Percentiles rank a stretch among this genome's conserved stretches.
Conservation (phyloP, 2,113 vertebrate species). For the Oreamnos americanus region DNA sequence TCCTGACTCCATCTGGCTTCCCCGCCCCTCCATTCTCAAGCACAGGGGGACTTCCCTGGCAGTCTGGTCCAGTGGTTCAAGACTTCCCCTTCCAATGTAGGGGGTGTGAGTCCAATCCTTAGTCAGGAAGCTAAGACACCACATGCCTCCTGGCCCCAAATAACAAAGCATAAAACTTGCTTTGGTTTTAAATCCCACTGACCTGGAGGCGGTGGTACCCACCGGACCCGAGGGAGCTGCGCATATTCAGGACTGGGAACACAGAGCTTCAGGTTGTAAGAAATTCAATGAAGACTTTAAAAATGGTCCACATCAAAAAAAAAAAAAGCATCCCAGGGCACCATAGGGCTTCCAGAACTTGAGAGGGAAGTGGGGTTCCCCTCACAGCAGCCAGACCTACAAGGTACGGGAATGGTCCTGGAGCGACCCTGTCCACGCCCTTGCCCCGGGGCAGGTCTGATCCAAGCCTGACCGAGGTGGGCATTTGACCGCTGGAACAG, state of each 20-base stretch:
- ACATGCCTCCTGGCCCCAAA: not conserved
- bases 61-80: not conserved
- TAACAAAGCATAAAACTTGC: not conserved
- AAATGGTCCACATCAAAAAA: not conserved
- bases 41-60: not conserved
- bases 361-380: no score
- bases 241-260: not conserved
- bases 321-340: not conserved
- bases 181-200: not conserved
- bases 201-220: not conserved
- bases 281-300: not conserved
- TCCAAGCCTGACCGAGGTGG: accelerated
- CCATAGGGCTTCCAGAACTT: not conserved
- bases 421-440: not conserved
- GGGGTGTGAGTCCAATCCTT: not conserved
- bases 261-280: not conserved
- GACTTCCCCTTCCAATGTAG: not conserved
- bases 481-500: not conserved
- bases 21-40: no score
- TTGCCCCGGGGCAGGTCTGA: not conserved
- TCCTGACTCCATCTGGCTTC: not conserved
- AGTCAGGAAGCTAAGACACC: not conserved
- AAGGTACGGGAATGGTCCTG: accelerated
- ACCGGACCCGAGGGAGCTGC: not conserved
- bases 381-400: not conserved